Conservation (phyloP, 2,888 invertebrate species). For the Lochmaea capreae region DNA sequence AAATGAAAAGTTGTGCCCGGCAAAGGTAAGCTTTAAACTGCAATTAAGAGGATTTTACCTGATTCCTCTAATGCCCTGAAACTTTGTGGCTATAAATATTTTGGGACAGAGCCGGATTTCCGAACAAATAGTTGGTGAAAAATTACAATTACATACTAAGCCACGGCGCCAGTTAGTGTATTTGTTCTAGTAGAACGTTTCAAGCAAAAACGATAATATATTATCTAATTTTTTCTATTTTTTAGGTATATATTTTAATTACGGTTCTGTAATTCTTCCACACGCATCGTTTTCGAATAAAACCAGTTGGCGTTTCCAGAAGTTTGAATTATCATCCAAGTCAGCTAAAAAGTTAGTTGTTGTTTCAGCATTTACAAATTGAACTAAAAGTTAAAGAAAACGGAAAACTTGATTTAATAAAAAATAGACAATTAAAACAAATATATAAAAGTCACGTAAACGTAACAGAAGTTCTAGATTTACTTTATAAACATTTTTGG, state of each 20-base stretch:
- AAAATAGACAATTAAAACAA: neutral
- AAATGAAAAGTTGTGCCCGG: conserved; percentile 7
- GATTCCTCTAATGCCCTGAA: conserved; percentile 10
- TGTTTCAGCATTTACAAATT: neutral
- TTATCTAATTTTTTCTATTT: too few relatives aligned
- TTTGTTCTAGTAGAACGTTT: too few relatives aligned
- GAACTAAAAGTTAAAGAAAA: neutral
- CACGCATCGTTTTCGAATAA: neutral
- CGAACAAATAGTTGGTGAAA: neutral
- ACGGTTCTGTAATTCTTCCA: too few relatives aligned
- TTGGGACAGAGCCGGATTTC: neutral
- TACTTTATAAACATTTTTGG: too few relatives aligned
- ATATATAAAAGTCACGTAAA: too few relatives aligned
- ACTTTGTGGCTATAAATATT: conserved; percentile 1
- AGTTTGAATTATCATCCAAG: neutral
- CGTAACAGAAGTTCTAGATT: too few relatives aligned
- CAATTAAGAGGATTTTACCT: conserved; percentile 12
- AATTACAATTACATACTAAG: too few relatives aligned
- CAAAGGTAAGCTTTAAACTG: conserved; percentile 12
- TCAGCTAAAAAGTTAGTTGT: conserved; percentile 5
- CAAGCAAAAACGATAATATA: too few relatives aligned
- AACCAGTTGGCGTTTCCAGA: neutral
- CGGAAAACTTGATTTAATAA: neutral
- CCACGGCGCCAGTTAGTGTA: too few relatives aligned
- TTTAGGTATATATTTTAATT: too few relatives aligned